Evolutionary conservation across 2,888 invertebrate species (phyloP), one percentile per base, ranked within the genome.

Genomic region (Patella depressa): DNA sequence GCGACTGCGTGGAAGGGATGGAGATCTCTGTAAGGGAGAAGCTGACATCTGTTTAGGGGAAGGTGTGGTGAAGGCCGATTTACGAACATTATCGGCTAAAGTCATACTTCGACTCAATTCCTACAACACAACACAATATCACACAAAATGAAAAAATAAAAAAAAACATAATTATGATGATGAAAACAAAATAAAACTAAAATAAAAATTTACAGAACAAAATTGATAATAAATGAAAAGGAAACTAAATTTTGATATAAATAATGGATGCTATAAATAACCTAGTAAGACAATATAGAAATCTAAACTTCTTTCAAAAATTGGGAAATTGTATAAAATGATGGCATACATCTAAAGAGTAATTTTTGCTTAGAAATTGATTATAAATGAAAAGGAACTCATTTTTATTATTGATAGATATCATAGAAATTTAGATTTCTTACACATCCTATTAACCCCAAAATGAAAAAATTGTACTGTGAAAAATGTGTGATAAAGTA

Each of bases 61-160:
- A 65, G 86, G 86, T 70, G 87, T 85, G 57, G 87, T 86, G 76
- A 87, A 87, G 55, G 87, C 86, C 14, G 87, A 88, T 76, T 83
- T 83, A 78, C 81, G 74, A 59, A 57, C 54, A 59, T 73, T 53
- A 19, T 70, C 53, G 53, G 14, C 19, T 24, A n/a, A 74, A 29
- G 17, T 11, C 19, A 81, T 80, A 79, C 82, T 71, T n/a, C 77
- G 79, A 79, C 79, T 79, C 75, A 83, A 76, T 72, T 84, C 84
- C 84, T 84, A 82, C 71, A 83, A 81, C 71, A 81, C 71, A 82
- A 77, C 73, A 77, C 19, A 72, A n/a, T 19, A 72, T 53, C 72
- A 78, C 70, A 65, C 45, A 45, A 45, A 45, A 45, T 45, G 45
- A 45, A 7, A 45, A 34, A 59, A n/a, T 3, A 70, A n/a, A 71